Evolutionary conservation across 2,113 vertebrate genomes (phyloP).

Genomic region (Dicrurus megarhynchus): DNA sequence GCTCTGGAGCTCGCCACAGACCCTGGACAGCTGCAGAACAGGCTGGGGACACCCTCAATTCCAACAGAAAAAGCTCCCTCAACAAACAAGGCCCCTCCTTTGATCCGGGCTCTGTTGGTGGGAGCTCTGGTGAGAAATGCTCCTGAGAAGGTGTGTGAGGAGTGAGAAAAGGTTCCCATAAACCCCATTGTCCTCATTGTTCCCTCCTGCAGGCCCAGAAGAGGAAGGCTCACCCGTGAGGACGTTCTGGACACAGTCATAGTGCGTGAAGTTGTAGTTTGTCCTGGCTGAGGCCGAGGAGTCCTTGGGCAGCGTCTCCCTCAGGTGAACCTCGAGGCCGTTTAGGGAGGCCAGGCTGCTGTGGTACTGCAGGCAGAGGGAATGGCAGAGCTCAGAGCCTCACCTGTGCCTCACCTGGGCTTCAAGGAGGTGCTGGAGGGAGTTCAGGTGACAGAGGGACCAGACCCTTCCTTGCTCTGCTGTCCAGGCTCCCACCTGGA

Average conservation of each 20-base stretch:
- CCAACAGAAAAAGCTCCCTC: neutral
- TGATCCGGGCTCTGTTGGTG: neutral
- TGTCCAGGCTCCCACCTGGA: neutral
- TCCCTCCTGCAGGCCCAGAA: neutral
- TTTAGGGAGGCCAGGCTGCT: constrained; percentile 95
- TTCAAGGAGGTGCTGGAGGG: neutral
- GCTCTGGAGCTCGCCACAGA: neutral
- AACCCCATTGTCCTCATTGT: neutral
- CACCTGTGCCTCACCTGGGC: no score
- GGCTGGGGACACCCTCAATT: neutral
- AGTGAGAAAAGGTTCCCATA: accelerated
- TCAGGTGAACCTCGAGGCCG: constrained; percentile 92
- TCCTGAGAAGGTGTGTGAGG: neutral
- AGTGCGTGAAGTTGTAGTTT: constrained; percentile 85
- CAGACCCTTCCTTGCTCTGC: accelerated
- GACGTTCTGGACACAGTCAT: constrained; percentile 85
- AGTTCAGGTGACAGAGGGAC: neutral
- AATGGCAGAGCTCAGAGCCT: neutral
- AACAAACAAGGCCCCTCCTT: no score
- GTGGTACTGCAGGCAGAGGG: constrained; percentile 78
- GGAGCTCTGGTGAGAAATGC: neutral
- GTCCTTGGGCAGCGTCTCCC: constrained; percentile 72
- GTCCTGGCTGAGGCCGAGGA: neutral
- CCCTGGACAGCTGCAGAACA: neutral
- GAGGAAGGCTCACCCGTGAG: constrained; percentile 74